These are phyloP conservation scores for Machimus rusticus DNA, from an alignment of 2,888 invertebrate genomes.

Conservation along the genomic window DNA sequence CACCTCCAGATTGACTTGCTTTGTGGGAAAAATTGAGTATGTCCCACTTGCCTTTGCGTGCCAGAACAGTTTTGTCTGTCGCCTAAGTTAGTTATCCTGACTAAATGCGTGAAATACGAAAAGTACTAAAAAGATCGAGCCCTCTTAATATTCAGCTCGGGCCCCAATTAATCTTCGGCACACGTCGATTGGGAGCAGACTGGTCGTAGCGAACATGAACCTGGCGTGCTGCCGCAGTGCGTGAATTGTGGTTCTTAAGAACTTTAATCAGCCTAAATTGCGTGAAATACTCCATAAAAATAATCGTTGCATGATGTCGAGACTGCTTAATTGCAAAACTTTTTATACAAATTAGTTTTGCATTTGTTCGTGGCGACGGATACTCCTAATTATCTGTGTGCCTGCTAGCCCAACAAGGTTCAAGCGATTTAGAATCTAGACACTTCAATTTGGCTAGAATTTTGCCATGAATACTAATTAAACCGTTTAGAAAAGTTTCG, in stretches of 20 bases:
- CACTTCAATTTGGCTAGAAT: not conserved
- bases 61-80: not conserved
- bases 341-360: not conserved
- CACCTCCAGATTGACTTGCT: not conserved
- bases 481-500: not conserved
- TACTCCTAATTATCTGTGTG: not conserved
- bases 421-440: not conserved
- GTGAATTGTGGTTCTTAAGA: not conserved
- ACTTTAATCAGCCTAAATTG: conserved; percentile 2
- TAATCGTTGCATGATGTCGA: not conserved
- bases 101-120: not conserved
- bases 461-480: not conserved
- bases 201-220: not conserved
- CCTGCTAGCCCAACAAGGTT: not conserved
- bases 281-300: conserved; percentile 13
- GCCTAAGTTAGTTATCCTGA: not conserved
- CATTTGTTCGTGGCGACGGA: not conserved
- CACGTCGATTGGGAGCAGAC: not conserved
- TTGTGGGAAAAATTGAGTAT: not conserved
- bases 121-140: not conserved
- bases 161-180: not conserved
- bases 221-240: not conserved
- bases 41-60: not conserved
- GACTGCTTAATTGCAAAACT: not conserved
- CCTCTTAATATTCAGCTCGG: not conserved